Percentiles rank a stretch among this genome's conserved stretches.
Evolutionary conservation across 2,113 vertebrate species (phyloP).

Genomic region (Entomyzon cyanotis): DNA sequence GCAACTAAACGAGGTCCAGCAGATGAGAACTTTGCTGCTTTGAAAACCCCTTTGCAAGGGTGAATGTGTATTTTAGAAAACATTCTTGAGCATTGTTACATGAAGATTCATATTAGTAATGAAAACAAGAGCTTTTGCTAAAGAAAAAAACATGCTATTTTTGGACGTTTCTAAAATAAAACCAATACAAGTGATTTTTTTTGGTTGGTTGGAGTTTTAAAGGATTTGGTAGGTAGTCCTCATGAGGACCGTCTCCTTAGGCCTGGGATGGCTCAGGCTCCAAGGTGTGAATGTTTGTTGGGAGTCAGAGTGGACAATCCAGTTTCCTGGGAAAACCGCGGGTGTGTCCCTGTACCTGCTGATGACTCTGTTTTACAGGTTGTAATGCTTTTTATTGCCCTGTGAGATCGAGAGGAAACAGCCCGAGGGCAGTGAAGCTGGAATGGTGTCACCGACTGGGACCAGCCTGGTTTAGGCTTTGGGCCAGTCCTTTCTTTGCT

Average conservation of each 20-base stretch:
- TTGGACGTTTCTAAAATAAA: conserved; percentile 72
- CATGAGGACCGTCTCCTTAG: background rate
- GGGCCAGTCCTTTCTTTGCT: background rate
- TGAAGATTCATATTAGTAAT: background rate
- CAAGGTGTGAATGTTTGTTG: background rate
- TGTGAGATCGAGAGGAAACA: background rate
- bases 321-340: accelerated
- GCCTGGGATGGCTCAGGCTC: accelerated
- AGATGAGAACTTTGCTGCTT: background rate
- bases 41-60: background rate
- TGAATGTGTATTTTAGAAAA: background rate
- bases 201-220: background rate
- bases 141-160: conserved; percentile 46
- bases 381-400: background rate
- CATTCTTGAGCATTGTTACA: background rate
- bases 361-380: background rate
- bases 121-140: conserved; percentile 50
- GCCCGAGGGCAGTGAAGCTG: background rate
- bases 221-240: too few species aligned
- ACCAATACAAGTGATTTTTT: background rate
- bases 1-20: background rate
- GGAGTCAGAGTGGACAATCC: background rate
- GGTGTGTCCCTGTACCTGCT: background rate
- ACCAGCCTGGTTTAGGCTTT: accelerated
- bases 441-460: accelerated